These are phyloP conservation scores for Astyanax mexicanus DNA, from an alignment of 2,797 vertebrate species.

Conservation along the genomic window DNA sequence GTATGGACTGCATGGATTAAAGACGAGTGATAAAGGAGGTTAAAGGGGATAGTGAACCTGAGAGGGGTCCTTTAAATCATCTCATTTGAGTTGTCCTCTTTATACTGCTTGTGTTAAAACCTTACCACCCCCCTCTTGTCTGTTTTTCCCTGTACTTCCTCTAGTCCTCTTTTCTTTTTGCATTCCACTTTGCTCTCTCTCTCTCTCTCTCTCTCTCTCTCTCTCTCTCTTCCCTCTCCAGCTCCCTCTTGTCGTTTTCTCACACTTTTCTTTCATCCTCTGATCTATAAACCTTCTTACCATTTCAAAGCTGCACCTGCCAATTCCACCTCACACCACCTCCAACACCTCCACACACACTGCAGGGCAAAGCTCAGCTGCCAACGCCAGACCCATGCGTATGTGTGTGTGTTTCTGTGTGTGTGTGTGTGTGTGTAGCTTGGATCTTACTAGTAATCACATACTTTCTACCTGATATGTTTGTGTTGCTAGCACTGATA, in stretches of 20 bases:
- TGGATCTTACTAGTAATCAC: background rate
- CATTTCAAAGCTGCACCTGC: conserved; percentile 75
- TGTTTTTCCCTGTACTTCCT: background rate
- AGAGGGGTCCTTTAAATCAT: background rate
- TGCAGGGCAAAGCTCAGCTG: background rate
- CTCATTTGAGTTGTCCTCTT: conserved; percentile 2
- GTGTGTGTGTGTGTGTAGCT: background rate
- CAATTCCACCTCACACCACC: conserved; percentile 27
- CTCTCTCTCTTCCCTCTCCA: conserved; percentile 9
- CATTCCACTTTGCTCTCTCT: conserved; percentile 20
- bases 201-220: conserved; percentile 6
- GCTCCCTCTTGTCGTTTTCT: conserved; percentile 2
- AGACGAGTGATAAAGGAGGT: background rate
- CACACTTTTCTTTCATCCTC: conserved; percentile 56
- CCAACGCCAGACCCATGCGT: background rate
- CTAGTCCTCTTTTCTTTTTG: background rate
- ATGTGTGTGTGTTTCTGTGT: background rate
- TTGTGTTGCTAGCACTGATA: background rate
- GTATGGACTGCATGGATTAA: background rate
- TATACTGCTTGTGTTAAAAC: background rate
- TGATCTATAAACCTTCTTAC: conserved; percentile 73
- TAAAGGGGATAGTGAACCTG: no score
- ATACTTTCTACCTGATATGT: background rate
- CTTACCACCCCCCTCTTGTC: background rate
- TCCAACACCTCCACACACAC: conserved; percentile 13